Percentiles rank a stretch among this genome's conserved stretches.
Evolutionary conservation across 2,888 invertebrate genomes (phyloP).

Genomic region (Cosmopolites sordidus): DNA sequence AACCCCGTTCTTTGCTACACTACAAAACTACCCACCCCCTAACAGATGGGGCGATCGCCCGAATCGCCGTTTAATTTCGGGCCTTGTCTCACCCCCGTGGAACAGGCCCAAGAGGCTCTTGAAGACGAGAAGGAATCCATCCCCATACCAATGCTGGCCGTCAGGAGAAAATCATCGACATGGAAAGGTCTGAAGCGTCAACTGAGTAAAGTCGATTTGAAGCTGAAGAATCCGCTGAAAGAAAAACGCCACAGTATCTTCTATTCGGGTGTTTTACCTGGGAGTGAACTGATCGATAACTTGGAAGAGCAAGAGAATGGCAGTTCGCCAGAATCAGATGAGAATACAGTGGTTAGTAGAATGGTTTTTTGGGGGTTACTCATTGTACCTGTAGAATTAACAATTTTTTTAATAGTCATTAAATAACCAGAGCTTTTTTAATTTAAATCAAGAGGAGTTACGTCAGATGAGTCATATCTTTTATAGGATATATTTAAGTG

Average conservation of each 20-base stretch:
- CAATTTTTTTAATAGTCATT: too few species aligned
- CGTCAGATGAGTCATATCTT: too few species aligned
- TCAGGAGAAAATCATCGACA: conserved; percentile 56
- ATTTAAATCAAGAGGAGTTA: too few species aligned
- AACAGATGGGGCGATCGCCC: conserved; percentile 46
- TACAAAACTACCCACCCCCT: conserved; percentile 39
- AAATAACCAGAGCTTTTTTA: too few species aligned
- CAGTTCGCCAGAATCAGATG: conserved; percentile 43
- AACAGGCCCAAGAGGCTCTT: conserved; percentile 49
- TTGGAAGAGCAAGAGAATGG: conserved; percentile 39
- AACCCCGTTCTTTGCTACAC: conserved; percentile 38
- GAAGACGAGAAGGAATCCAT: conserved; percentile 43
- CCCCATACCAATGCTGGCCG: conserved; percentile 44
- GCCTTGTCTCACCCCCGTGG: conserved; percentile 50
- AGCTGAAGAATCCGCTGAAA: conserved; percentile 55
- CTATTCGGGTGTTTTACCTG: conserved; percentile 41
- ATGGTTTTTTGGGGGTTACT: conserved; percentile 3
- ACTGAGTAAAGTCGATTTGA: conserved; percentile 73
- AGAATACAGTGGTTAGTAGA: conserved; percentile 38
- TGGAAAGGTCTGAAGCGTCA: conserved; percentile 77
- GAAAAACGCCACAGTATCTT: conserved; percentile 49
- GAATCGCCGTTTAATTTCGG: conserved; percentile 39
- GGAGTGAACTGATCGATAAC: conserved; percentile 36
- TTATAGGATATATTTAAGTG: too few species aligned
- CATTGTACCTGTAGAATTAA: not conserved